Conservation (phyloP, 2,888 invertebrate genomes). For the Macrophya annulata region DNA sequence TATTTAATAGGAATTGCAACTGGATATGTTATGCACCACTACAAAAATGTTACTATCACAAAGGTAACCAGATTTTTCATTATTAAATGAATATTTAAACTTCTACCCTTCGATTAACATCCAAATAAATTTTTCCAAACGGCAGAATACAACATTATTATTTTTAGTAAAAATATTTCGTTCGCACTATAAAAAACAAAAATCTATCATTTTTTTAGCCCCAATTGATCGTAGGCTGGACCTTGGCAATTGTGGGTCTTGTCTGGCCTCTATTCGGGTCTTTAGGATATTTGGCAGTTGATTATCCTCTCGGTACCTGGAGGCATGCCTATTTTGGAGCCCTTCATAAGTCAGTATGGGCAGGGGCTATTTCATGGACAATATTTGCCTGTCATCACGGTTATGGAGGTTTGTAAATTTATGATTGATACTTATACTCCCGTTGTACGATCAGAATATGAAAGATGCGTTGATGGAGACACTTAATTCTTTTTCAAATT, state of each 20-base stretch:
- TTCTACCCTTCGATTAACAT: no score
- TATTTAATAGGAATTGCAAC: constrained; percentile 56
- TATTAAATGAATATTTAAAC: not conserved
- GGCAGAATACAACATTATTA: not conserved
- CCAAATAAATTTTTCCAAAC: not conserved
- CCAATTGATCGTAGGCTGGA: constrained; percentile 60
- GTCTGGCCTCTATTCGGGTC: constrained; percentile 49
- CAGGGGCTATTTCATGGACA: constrained; percentile 53
- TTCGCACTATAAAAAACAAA: not conserved
- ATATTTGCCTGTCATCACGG: constrained; percentile 55
- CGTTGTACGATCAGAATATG: not conserved
- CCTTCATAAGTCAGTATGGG: constrained; percentile 53
- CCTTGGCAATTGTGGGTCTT: constrained; percentile 22
- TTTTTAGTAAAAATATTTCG: not conserved
- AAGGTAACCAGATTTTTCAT: constrained; percentile 45
- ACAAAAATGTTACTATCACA: constrained; percentile 44
- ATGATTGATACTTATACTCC: not conserved
- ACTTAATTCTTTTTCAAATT: not conserved
- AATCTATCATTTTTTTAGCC: constrained; percentile 21
- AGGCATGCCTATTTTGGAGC: constrained; percentile 48
- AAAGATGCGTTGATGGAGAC: not conserved
- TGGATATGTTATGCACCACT: constrained; percentile 52
- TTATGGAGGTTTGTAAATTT: constrained; percentile 52
- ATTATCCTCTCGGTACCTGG: constrained; percentile 36
- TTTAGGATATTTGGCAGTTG: constrained; percentile 11